Percentiles rank a stretch among this genome's conserved stretches.
Evolutionary conservation across 64 coral and sea anemone species (phyloP).

Genomic region (Stichodactyla mertensii): DNA sequence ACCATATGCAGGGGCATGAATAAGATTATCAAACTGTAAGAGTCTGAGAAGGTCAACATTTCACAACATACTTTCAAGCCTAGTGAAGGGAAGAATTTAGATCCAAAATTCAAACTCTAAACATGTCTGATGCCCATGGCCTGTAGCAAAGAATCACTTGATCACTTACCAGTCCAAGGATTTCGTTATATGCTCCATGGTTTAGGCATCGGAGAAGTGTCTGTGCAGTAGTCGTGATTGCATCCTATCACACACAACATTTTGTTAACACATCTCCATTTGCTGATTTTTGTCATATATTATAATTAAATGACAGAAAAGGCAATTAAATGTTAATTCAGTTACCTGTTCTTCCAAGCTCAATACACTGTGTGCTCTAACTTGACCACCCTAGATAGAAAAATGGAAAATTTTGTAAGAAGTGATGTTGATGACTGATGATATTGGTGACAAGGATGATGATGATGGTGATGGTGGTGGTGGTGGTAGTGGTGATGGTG

Average conservation of each 20-base stretch:
- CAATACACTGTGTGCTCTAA: slow-evolving; percentile 87
- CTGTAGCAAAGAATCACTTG: neutral
- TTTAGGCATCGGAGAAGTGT: slow-evolving; percentile 90
- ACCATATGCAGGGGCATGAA: no score
- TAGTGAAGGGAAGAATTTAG: no score
- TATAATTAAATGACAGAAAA: neutral
- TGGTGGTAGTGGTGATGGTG: no score
- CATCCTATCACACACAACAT: slow-evolving; percentile 49
- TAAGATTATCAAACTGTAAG: no score
- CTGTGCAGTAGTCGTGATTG: slow-evolving; percentile 79
- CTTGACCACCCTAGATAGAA: slow-evolving; percentile 73
- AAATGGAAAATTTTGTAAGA: neutral
- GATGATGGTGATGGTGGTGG: no score
- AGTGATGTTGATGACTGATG: no score
- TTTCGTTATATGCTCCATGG: slow-evolving; percentile 90
- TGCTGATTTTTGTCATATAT: no score
- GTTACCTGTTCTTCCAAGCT: slow-evolving; percentile 89
- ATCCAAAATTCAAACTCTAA: no score
- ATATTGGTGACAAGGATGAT: no score
- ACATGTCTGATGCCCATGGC: no score
- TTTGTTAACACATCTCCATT: neutral
- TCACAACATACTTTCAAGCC: no score
- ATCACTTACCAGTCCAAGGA: slow-evolving; percentile 76
- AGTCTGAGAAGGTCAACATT: no score
- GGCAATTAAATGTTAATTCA: neutral